These are phyloP conservation scores for Stigmatopora argus DNA, from an alignment of 2,113 vertebrate species.

Conservation along the genomic window DNA sequence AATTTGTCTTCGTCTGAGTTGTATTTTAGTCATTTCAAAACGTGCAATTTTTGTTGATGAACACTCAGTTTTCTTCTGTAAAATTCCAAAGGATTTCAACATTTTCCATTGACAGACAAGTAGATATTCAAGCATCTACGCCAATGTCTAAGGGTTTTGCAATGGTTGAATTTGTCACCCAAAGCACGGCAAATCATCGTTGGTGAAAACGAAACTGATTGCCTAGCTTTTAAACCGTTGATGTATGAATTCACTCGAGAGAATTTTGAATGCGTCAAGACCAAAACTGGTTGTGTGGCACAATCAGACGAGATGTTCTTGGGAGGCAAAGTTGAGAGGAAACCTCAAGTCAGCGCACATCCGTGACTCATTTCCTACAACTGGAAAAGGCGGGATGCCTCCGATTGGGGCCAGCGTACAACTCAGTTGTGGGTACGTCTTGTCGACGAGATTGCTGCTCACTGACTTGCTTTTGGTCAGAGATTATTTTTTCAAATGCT, in stretches of 20 bases:
- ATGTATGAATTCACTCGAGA: neutral
- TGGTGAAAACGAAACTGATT: too few relatives aligned
- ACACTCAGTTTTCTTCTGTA: too few relatives aligned
- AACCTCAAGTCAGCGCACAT: slow-evolving; percentile 56
- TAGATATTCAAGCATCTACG: too few relatives aligned
- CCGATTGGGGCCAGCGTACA: slow-evolving; percentile 56
- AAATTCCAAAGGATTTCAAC: too few relatives aligned
- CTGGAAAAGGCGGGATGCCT: slow-evolving; percentile 60
- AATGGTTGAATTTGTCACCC: too few relatives aligned
- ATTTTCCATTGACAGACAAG: too few relatives aligned
- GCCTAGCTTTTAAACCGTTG: neutral
- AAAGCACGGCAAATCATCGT: too few relatives aligned
- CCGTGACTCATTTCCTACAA: slow-evolving; percentile 68
- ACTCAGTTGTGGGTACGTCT: slow-evolving; percentile 27
- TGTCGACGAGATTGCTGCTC: slow-evolving; percentile 26
- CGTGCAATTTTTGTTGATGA: too few relatives aligned
- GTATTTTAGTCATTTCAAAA: too few relatives aligned
- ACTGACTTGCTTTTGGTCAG: neutral
- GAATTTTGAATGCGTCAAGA: neutral
- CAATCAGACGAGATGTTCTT: slow-evolving; percentile 5
- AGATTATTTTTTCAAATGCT: neutral
- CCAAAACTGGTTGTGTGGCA: neutral
- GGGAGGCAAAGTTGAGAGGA: slow-evolving; percentile 58
- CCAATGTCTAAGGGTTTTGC: too few relatives aligned
- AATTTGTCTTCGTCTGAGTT: too few relatives aligned